Conservation (phyloP, 1,140 invertebrate species). For the Drosophila cardini region DNA sequence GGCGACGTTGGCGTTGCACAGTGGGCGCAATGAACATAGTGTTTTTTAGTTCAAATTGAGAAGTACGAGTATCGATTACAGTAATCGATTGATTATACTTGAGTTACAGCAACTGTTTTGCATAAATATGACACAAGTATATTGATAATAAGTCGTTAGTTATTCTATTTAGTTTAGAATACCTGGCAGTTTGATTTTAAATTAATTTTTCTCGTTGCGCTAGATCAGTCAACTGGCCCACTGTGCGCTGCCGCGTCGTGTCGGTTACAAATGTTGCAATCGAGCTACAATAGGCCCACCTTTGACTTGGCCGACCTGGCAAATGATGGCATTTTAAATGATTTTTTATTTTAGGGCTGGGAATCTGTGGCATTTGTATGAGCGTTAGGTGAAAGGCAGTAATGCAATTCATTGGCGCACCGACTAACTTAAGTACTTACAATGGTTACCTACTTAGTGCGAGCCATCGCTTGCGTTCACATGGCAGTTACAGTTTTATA, state of each 20-base stretch:
- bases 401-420: conserved; percentile 65
- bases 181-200: no score
- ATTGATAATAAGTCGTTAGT: no score
- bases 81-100: no score
- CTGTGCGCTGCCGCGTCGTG: no score
- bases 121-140: no score
- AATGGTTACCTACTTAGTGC: conserved; percentile 43
- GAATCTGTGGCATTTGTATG: conserved; percentile 43
- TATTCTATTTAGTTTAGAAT: no score
- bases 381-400: conserved; percentile 63
- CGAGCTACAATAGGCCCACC: conserved; percentile 24
- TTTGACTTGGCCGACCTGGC: conserved; percentile 47
- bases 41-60: no score
- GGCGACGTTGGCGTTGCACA: not conserved
- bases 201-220: no score
- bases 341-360: conserved; percentile 51
- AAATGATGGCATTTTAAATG: conserved; percentile 70
- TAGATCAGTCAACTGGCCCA: no score
- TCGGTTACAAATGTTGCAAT: conserved; percentile 58
- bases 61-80: no score
- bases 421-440: conserved; percentile 26
- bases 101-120: not conserved
- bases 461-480: conserved; percentile 50
- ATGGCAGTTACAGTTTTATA: conserved; percentile 58
- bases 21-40: no score